These are phyloP conservation scores for Amphiduros pacificus DNA, from an alignment of 2,888 invertebrate genomes.

Conservation along the genomic window DNA sequence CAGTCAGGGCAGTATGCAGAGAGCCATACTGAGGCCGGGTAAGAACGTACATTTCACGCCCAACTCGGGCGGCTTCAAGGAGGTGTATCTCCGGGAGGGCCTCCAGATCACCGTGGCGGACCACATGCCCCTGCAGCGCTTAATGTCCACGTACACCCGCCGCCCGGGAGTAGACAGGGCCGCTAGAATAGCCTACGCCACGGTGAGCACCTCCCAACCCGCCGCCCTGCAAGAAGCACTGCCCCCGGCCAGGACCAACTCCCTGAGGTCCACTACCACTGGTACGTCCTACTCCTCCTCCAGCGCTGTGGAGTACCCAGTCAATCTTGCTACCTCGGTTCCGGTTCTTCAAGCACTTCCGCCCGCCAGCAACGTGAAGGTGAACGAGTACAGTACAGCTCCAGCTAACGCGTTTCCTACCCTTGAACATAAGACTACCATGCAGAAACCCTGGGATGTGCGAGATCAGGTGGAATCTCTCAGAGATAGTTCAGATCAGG, in stretches of 20 bases:
- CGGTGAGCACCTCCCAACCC: too few species aligned
- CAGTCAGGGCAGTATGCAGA: not conserved
- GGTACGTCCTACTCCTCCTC: too few species aligned
- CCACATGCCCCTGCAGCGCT: not conserved
- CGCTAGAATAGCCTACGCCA: not conserved
- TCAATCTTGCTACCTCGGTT: too few species aligned
- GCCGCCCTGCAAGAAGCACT: too few species aligned
- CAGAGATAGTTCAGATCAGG: not conserved
- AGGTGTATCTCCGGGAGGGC: not conserved
- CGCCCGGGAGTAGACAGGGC: slow-evolving; percentile 8
- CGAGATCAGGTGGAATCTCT: not conserved
- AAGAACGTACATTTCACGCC: not conserved
- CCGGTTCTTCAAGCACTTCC: too few species aligned
- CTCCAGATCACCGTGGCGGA: not conserved
- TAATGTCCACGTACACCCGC: not conserved
- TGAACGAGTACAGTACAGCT: not conserved
- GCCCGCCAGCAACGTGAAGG: too few species aligned
- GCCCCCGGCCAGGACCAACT: too few species aligned
- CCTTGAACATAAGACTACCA: not conserved
- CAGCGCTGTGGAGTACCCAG: too few species aligned
- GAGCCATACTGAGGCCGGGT: not conserved
- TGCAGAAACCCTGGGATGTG: not conserved
- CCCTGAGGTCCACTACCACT: too few species aligned
- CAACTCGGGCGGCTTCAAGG: not conserved
- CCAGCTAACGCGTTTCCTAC: not conserved